Conservation (phyloP, 2,888 invertebrate species). For the Polyommatus icarus region DNA sequence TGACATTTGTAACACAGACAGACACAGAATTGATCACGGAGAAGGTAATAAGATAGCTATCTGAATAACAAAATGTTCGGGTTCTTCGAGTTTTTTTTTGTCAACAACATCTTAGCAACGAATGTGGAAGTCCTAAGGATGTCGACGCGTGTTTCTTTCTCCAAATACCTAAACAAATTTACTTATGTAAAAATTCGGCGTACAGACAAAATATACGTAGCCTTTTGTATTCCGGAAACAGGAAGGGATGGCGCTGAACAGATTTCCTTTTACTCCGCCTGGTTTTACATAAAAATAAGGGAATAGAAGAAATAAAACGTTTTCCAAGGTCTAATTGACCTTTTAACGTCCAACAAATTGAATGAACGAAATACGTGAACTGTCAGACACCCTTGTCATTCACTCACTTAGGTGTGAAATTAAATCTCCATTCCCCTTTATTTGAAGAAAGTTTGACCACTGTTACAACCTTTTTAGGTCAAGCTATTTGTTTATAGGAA, state of each 20-base stretch:
- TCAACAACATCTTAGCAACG: too few species aligned
- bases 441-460: slow-evolving; percentile 31
- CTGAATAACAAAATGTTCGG: too few species aligned
- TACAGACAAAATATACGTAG: background rate
- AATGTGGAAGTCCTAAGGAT: background rate
- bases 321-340: slow-evolving; percentile 18
- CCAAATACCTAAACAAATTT: background rate
- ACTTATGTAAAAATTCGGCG: background rate
- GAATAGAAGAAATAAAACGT: background rate
- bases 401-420: slow-evolving; percentile 34
- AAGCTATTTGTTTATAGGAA: background rate
- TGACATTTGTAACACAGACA: too few species aligned
- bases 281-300: background rate
- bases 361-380: slow-evolving; percentile 50
- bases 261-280: background rate
- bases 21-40: too few species aligned
- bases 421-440: slow-evolving; percentile 35
- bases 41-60: too few species aligned
- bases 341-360: slow-evolving; percentile 36
- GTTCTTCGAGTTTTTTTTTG: too few species aligned
- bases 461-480: background rate
- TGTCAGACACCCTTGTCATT: slow-evolving; percentile 30
- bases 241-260: background rate
- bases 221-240: background rate
- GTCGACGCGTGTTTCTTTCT: background rate